A percentile compares a stretch with the other conserved stretches of the same genome.
Conservation (phyloP, 2,113 vertebrate species). For the Procavia capensis region DNA sequence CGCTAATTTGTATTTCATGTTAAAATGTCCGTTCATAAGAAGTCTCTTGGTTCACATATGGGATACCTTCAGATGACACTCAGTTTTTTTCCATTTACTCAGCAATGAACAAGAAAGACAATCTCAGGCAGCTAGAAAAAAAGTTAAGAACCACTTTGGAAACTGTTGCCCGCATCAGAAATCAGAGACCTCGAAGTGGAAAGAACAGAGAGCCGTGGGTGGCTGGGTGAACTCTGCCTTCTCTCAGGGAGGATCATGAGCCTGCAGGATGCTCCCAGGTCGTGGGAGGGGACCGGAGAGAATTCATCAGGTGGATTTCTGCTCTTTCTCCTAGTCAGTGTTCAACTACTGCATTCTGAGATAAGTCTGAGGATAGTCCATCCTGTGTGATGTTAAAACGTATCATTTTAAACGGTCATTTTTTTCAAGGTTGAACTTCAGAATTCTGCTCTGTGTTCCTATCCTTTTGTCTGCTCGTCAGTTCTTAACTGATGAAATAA, state of each 20-base stretch:
- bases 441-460: background rate
- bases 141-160: background rate
- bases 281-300: too few relatives aligned
- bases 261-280: too few relatives aligned
- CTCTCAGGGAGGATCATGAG: background rate
- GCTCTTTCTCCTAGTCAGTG: background rate
- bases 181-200: background rate
- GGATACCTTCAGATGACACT: background rate
- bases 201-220: background rate
- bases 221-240: background rate
- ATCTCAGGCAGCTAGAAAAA: background rate
- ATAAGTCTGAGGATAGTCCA: background rate
- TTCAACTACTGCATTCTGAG: background rate
- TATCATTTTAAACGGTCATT: background rate
- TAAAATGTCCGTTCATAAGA: background rate
- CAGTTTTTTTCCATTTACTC: background rate
- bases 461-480: background rate
- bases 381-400: background rate
- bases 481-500: conserved; percentile 31
- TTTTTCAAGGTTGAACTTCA: background rate
- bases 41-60: background rate
- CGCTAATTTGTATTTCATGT: background rate
- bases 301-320: background rate
- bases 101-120: too few relatives aligned
- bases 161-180: background rate